Evolutionary conservation across 2,797 vertebrate species (phyloP).

Genomic region (Hemibagrus guttatus): DNA sequence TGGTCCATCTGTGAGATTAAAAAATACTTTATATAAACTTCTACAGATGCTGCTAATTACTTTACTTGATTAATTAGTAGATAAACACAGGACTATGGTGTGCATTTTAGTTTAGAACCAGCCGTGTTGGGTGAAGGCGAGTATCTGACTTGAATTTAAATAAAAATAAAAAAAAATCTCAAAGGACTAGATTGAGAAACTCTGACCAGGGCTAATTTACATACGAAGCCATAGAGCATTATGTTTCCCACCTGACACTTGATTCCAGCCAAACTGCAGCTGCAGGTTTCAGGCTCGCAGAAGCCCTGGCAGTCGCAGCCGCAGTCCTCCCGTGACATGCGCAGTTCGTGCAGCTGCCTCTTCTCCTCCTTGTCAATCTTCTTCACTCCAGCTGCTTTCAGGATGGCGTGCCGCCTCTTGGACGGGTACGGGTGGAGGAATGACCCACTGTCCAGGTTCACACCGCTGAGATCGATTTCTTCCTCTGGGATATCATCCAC

Average conservation of each 20-base stretch:
- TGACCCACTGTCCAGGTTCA: conserved; percentile 83
- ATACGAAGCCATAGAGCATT: not conserved
- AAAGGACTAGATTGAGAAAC: not conserved
- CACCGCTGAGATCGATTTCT: conserved; percentile 77
- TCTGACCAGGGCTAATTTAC: too few relatives aligned
- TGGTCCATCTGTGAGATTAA: conserved; percentile 87
- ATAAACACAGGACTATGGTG: not conserved
- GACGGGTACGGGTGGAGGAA: conserved; percentile 91
- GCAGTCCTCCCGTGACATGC: conserved; percentile 90
- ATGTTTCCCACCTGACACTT: conserved; percentile 89
- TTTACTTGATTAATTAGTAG: not conserved
- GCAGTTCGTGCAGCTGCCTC: conserved; percentile 86
- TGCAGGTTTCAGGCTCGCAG: conserved; percentile 94
- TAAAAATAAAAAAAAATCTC: not conserved
- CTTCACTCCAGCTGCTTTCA: conserved; percentile 88
- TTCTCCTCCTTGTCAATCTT: conserved; percentile 96
- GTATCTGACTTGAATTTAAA: not conserved
- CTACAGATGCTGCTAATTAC: not conserved
- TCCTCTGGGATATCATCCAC: conserved; percentile 87
- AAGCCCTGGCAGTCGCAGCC: conserved; percentile 91
- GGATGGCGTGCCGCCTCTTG: conserved; percentile 83
- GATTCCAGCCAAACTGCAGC: conserved; percentile 92
- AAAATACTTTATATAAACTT: conserved; percentile 5
- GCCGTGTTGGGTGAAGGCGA: not conserved
- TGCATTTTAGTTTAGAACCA: not conserved